These are phyloP conservation scores for Sebastes trivittatus DNA, from an alignment of 2,797 vertebrate genomes.

Conservation along the genomic window DNA sequence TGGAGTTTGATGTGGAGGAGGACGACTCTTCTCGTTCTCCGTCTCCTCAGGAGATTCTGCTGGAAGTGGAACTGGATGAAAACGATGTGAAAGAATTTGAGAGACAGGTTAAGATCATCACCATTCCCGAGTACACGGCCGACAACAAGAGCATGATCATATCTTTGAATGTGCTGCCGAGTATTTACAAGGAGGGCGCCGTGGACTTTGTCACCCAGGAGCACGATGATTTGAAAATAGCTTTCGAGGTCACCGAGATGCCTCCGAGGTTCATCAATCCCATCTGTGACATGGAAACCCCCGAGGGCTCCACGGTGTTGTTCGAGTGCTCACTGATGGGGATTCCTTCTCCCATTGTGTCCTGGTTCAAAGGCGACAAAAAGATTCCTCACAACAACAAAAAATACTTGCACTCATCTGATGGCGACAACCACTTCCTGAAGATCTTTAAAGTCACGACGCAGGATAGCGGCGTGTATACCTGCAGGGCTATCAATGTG, in stretches of 20 bases:
- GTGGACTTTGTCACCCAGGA: conserved; percentile 84
- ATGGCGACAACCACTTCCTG: conserved; percentile 90
- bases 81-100: conserved; percentile 97
- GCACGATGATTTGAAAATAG: conserved; percentile 91
- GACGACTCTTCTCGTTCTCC: conserved; percentile 91
- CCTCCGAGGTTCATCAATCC: conserved; percentile 94
- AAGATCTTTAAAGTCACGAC: conserved; percentile 83
- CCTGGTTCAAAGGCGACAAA: conserved; percentile 91
- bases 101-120: conserved; percentile 97
- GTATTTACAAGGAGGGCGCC: conserved; percentile 87
- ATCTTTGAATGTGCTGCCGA: conserved; percentile 94
- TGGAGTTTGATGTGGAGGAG: conserved; percentile 95
- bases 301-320: conserved; percentile 87
- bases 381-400: conserved; percentile 84
- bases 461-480: conserved; percentile 90
- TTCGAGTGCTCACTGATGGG: conserved; percentile 96
- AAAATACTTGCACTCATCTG: conserved; percentile 87
- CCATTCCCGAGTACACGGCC: conserved; percentile 92
- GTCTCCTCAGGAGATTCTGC: conserved; percentile 97
- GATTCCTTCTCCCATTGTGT: conserved; percentile 89
- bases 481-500: conserved; percentile 89
- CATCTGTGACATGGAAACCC: conserved; percentile 88
- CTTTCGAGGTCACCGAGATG: conserved; percentile 96
- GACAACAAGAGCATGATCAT: conserved; percentile 98
- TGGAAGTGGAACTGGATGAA: conserved; percentile 98